Base-by-base conservation (phyloP, 2,888 invertebrate species). In the Anoplius nigerrimus region DNA sequence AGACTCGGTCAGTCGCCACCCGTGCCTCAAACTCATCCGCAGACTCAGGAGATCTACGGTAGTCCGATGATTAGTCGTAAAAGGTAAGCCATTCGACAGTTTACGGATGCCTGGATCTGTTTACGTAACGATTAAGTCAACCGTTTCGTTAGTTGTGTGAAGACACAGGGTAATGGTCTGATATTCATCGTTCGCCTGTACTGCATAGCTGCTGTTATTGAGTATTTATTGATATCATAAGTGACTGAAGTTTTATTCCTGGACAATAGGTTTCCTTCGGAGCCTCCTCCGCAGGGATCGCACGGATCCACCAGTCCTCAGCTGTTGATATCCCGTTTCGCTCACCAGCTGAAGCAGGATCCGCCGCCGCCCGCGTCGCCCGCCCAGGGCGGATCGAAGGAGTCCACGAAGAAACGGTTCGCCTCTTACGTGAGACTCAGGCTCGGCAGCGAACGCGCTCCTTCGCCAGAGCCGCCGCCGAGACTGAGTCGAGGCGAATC, bases 371-470 rank as follows among this genome's bases (percentile, higher is more conserved):
- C 74, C 11, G 72, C 78, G 45, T 76, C 84, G 34, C 84, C 86
- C 16, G 69, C 75, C 63, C 82, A 85, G 42, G 72, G 76, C 27
- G 74, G 72, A 54, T 79, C 83, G 0, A 88, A 88, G 60, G 88
- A 89, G 62, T 88, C 87, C 20, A 86, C 86, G 46, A 95, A 95
- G 90, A 94, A 94, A 89, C 93, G 95, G 87, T 94, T 95, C 89
- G 93, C 94, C 87, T 94, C 94, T 80, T 95, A 95, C 90, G 94
- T 95, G 86, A 95, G 95, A 91, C 92, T 95, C 89, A 94, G 95
- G 90, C 92, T 93, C 83, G 91, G 91, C 55, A 89, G 90, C 66
- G 91, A 91, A 55, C 85, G 88, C 16, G 86, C 87, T 61, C 86
- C 88, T 11, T 89, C 88, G 22, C 88, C 88, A 2, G 88, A 88